phyloP scores from a whole-genome alignment of 2,888 invertebrate genomes.

The Drosophila eohydei region DNA sequence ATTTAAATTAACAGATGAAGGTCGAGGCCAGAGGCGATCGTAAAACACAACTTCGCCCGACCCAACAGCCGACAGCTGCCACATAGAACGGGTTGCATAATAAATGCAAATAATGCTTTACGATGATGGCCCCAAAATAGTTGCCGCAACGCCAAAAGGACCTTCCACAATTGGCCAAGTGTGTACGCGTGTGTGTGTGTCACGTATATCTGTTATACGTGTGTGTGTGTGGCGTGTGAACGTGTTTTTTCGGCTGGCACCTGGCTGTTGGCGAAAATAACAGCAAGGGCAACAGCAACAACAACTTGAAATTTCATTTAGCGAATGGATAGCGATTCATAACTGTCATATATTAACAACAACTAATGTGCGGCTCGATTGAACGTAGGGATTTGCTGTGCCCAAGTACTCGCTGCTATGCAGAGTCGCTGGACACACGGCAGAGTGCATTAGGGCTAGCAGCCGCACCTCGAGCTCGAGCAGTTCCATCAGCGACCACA shows the following conservation, averaged over 20 bases:
- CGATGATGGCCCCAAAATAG: slow-evolving; percentile 49
- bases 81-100: slow-evolving; percentile 67
- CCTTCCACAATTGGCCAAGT: slow-evolving; percentile 9
- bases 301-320: slow-evolving; percentile 76
- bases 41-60: slow-evolving; percentile 44
- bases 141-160: neutral
- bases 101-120: slow-evolving; percentile 83
- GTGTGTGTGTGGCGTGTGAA: slow-evolving; percentile 4
- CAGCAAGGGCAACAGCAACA: slow-evolving; percentile 34
- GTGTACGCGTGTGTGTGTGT: slow-evolving; percentile 8
- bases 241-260: slow-evolving; percentile 24
- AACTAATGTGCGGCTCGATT: slow-evolving; percentile 11
- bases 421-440: neutral
- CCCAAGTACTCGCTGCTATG: neutral
- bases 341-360: slow-evolving; percentile 50
- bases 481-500: slow-evolving; percentile 19
- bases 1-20: slow-evolving; percentile 62
- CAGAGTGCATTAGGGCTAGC: neutral
- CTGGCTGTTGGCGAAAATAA: slow-evolving; percentile 42
- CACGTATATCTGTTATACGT: neutral
- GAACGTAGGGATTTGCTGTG: slow-evolving; percentile 2
- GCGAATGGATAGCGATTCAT: slow-evolving; percentile 76
- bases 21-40: slow-evolving; percentile 60
- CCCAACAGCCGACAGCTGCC: slow-evolving; percentile 1
- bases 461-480: slow-evolving; percentile 18